Conservation (phyloP, 1,140 invertebrate species). For the Tetramorium simillimum region DNA sequence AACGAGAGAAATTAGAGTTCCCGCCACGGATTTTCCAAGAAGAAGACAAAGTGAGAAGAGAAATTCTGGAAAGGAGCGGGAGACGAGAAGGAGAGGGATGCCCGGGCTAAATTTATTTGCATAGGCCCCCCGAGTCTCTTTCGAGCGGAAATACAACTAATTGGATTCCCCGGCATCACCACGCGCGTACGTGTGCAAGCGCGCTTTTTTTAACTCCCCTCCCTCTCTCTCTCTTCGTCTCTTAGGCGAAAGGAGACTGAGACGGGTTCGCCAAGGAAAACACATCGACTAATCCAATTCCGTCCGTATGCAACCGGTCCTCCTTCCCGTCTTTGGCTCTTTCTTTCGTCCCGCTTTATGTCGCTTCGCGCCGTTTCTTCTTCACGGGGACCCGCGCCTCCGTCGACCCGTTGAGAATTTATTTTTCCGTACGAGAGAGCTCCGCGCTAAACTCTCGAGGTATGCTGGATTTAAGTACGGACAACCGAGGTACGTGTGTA, state of each 20-base stretch:
- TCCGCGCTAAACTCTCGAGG: slow-evolving; percentile 65
- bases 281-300: slow-evolving; percentile 73
- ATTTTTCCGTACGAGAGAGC: slow-evolving; percentile 68
- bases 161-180: slow-evolving; percentile 58
- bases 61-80: not conserved
- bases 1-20: slow-evolving; percentile 64
- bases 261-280: slow-evolving; percentile 51
- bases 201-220: not conserved
- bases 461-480: slow-evolving; percentile 63
- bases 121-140: slow-evolving; percentile 69
- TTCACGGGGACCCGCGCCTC: slow-evolving; percentile 22
- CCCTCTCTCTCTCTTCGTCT: not conserved
- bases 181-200: slow-evolving; percentile 31
- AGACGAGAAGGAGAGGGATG: not conserved
- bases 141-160: slow-evolving; percentile 66
- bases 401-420: slow-evolving; percentile 62
- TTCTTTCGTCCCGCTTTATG: slow-evolving; percentile 46
- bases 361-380: slow-evolving; percentile 46
- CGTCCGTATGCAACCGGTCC: slow-evolving; percentile 61
- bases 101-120: slow-evolving; percentile 68
- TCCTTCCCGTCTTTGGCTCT: slow-evolving; percentile 24
- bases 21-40: slow-evolving; percentile 48
- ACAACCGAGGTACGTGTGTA: slow-evolving; percentile 9
- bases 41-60: slow-evolving; percentile 46
- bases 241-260: not conserved